These are phyloP conservation scores for Poecilia latipinna DNA, from an alignment of 2,113 vertebrate genomes.

Conservation along the genomic window DNA sequence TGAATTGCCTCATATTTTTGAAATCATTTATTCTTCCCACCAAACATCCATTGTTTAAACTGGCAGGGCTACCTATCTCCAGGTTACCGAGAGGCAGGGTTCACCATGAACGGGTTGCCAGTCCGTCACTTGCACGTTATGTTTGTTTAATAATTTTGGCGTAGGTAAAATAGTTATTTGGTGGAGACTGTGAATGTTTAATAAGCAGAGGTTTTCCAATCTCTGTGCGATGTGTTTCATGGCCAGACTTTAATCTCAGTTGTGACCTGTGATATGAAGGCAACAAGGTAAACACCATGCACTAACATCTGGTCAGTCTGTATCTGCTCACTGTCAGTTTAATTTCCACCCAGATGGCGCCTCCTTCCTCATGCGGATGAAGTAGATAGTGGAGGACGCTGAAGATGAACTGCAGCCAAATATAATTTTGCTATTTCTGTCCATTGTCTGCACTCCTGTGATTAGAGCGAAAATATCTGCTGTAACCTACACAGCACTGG, in stretches of 20 bases:
- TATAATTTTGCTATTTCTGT: not conserved
- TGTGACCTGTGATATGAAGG: not conserved
- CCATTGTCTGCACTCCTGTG: not conserved
- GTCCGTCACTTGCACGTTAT: not conserved
- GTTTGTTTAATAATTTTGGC: not conserved
- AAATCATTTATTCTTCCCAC: too few species aligned
- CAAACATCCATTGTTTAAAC: too few species aligned
- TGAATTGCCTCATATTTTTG: not conserved
- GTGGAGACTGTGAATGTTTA: not conserved
- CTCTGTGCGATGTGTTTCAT: not conserved
- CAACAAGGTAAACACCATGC: constrained; percentile 22
- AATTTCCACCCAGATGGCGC: constrained; percentile 31
- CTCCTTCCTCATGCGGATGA: constrained; percentile 2
- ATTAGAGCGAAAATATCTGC: constrained; percentile 17
- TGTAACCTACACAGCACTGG: constrained; percentile 18
- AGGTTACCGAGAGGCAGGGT: not conserved
- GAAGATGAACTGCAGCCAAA: constrained; percentile 9
- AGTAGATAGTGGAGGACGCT: not conserved
- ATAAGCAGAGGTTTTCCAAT: not conserved
- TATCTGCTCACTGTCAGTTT: constrained; percentile 9
- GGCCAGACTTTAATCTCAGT: not conserved
- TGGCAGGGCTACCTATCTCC: too few species aligned
- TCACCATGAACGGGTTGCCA: not conserved
- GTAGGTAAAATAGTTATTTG: not conserved
- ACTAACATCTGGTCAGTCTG: constrained; percentile 13